A percentile compares a stretch with the other conserved stretches of the same genome.
Conservation (phyloP, 1,140 invertebrate genomes). For the Calliopsis andreniformis region DNA sequence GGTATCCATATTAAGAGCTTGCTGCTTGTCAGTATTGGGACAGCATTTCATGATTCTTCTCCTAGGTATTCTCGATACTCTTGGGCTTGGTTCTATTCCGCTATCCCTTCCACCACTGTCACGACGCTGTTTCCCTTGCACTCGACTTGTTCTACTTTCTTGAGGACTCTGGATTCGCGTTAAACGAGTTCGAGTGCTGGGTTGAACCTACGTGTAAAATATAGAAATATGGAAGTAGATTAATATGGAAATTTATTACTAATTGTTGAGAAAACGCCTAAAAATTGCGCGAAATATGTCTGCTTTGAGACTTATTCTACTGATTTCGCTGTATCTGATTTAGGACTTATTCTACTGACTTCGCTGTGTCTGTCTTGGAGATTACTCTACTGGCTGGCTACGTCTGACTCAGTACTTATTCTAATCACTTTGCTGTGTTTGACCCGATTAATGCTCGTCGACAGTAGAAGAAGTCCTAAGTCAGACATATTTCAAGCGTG, state of each 20-base stretch:
- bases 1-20: conserved; percentile 76
- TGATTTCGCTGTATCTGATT: too few species aligned
- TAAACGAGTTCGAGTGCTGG: conserved; percentile 63
- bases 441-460: too few species aligned
- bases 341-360: too few species aligned
- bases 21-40: conserved; percentile 75
- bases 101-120: conserved; percentile 78
- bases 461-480: too few species aligned
- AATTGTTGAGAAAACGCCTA: too few species aligned
- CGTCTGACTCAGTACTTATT: too few species aligned
- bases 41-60: conserved; percentile 73
- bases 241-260: neutral
- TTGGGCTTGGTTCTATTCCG: conserved; percentile 80
- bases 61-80: conserved; percentile 77
- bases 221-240: neutral
- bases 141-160: conserved; percentile 53
- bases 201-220: conserved; percentile 57
- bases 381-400: too few species aligned
- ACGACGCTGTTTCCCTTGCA: conserved; percentile 71
- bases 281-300: too few species aligned
- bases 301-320: too few species aligned
- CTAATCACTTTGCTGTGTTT: too few species aligned
- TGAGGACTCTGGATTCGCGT: conserved; percentile 61
- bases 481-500: too few species aligned
- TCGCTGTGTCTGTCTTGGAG: too few species aligned